Base-by-base conservation (phyloP, 2,888 invertebrate species). In the Epiblema foenella region DNA sequence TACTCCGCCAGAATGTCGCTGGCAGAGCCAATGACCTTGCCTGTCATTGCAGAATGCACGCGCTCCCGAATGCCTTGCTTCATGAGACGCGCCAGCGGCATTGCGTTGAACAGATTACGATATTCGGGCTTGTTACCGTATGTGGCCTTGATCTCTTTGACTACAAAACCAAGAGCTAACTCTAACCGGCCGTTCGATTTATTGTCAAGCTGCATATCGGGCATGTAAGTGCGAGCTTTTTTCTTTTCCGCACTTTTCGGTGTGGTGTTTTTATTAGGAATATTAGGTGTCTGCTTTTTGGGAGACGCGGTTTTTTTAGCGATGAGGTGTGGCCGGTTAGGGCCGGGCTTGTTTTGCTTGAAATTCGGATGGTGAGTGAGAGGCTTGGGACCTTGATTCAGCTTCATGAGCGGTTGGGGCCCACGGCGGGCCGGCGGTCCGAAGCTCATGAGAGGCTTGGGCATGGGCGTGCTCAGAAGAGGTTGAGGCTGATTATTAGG, bases 161-260 rank as follows among this genome's bases (percentile, higher is more conserved):
- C 73, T 54, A 93, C 82, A 51, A 58, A 69, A 67, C 92, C 91
- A 64, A 93, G 76, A 20, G 87, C 88, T 68, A 90, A 76, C 80
- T 91, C 91, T 69, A 93, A 75, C n/a, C 91, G 87, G 49, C 91
- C 90, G 33, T 74, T 80, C 75, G 89, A 72, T 75, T 85, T 84
- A 52, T 77, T 77, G 49, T 82, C 75, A 2, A 89, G 88, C 68
- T 75, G 77, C 37, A 75, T 72, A 76, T 86, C 82, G 9, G 83
- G 76, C 58, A 76, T 77, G 71, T 86, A 76, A 73, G 84, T 73
- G 46, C 73, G 3, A 52, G 69, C 56, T 56, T 77, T 74, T 11
- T 74, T 74, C 7, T 73, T 73, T 7, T 39, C 52, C 46, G 8
- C 15, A 60, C 52, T 8, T 63, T 64, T 18, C 1, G 33, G 12